phyloP scores from a whole-genome alignment of 2,113 vertebrate genomes.

The Poicephalus gulielmi region DNA sequence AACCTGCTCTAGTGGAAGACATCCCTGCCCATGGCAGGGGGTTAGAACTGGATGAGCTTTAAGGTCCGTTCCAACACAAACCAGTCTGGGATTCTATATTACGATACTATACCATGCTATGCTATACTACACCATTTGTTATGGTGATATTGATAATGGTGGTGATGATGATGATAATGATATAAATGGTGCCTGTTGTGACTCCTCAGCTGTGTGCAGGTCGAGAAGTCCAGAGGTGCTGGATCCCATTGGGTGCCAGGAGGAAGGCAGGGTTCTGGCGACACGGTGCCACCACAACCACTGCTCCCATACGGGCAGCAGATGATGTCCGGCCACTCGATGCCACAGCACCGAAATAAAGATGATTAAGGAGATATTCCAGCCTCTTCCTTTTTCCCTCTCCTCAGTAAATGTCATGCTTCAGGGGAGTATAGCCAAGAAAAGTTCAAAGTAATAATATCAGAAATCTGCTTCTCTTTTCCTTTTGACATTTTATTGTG shows the following conservation, averaged over 20 bases:
- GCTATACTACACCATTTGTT: accelerated
- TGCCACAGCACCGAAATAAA: not conserved
- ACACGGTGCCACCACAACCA: not conserved
- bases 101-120: accelerated
- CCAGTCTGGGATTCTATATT: not conserved
- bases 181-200: too few species aligned
- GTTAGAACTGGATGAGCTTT: not conserved
- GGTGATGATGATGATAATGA: not conserved
- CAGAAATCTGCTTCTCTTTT: constrained; percentile 66
- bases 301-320: not conserved
- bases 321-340: not conserved
- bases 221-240: not conserved
- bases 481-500: constrained; percentile 73
- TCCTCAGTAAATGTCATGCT: constrained; percentile 69
- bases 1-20: not conserved
- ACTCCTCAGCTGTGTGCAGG: accelerated
- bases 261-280: not conserved
- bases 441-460: constrained; percentile 74
- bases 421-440: constrained; percentile 55
- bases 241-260: not conserved
- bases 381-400: constrained; percentile 2
- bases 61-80: not conserved
- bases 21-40: not conserved
- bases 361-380: constrained; percentile 31
- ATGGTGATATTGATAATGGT: not conserved